Conservation (phyloP, 2,888 invertebrate species). For the Cheilosia vernalis region DNA sequence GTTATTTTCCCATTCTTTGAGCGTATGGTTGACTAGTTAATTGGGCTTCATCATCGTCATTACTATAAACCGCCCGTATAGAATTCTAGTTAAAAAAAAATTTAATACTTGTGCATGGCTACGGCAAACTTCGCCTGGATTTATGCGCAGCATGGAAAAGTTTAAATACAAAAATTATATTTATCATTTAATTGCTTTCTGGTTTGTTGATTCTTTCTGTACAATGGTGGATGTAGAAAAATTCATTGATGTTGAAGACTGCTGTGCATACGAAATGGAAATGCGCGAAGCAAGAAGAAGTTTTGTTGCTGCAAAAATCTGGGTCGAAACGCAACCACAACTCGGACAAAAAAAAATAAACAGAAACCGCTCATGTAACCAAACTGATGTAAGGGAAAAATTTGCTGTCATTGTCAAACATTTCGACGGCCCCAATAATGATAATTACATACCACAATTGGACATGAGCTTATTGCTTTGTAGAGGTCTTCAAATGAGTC, state of each 20-base stretch:
- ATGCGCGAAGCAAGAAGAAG: conserved; percentile 25
- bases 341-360: not conserved
- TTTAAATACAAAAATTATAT: conserved; percentile 50
- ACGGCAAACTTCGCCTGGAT: conserved; percentile 6
- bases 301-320: conserved; percentile 12
- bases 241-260: conserved; percentile 6
- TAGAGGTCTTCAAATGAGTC: not conserved
- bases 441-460: conserved; percentile 1
- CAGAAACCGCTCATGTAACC: conserved; percentile 27
- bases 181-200: conserved; percentile 62
- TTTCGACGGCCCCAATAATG: conserved; percentile 2
- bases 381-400: not conserved
- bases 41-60: conserved; percentile 53
- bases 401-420: conserved; percentile 16
- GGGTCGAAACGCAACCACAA: conserved; percentile 40
- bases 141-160: conserved; percentile 23
- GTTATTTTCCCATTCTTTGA: conserved; percentile 50
- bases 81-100: conserved; percentile 1
- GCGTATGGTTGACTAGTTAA: conserved; percentile 57
- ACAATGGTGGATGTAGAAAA: not conserved
- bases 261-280: conserved; percentile 1
- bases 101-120: not conserved
- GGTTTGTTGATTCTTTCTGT: conserved; percentile 36
- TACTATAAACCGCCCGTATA: conserved; percentile 12
- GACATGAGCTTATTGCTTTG: not conserved